Evolutionary conservation across 1,140 invertebrate genomes (phyloP).

Genomic region (Pseudomyrmex pallidus): DNA sequence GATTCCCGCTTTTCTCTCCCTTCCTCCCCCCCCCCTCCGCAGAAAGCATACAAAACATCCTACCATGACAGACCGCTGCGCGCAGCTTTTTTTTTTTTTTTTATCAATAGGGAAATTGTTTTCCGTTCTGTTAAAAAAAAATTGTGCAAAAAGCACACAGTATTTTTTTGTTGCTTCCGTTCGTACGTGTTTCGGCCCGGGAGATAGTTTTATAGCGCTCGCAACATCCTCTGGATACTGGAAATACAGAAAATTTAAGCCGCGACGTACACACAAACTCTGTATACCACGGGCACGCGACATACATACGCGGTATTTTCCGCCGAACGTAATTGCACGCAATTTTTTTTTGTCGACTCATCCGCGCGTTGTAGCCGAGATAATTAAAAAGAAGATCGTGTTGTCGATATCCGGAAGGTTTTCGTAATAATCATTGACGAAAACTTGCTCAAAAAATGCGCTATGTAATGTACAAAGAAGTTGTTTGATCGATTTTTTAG

Average conservation of each 20-base stretch:
- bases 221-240: conserved; percentile 20
- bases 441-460: too few relatives aligned
- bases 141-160: conserved; percentile 21
- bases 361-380: too few relatives aligned
- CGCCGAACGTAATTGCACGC: neutral
- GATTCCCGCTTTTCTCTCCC: conserved; percentile 4
- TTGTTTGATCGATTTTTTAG: conserved; percentile 9
- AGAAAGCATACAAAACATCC: conserved; percentile 34
- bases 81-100: conserved; percentile 33
- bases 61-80: conserved; percentile 33
- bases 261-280: neutral
- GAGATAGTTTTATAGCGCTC: conserved; percentile 41
- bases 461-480: neutral
- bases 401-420: too few relatives aligned
- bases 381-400: too few relatives aligned
- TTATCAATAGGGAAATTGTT: conserved; percentile 50
- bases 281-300: neutral
- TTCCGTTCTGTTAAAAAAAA: conserved; percentile 40
- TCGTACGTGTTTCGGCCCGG: conserved; percentile 18
- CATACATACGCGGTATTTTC: neutral
- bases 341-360: neutral
- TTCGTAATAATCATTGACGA: too few relatives aligned
- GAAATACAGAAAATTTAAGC: conserved; percentile 21
- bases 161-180: conserved; percentile 41
- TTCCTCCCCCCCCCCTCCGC: neutral